phyloP scores from a whole-genome alignment of 2,797 vertebrate species.

The Picus viridis region DNA sequence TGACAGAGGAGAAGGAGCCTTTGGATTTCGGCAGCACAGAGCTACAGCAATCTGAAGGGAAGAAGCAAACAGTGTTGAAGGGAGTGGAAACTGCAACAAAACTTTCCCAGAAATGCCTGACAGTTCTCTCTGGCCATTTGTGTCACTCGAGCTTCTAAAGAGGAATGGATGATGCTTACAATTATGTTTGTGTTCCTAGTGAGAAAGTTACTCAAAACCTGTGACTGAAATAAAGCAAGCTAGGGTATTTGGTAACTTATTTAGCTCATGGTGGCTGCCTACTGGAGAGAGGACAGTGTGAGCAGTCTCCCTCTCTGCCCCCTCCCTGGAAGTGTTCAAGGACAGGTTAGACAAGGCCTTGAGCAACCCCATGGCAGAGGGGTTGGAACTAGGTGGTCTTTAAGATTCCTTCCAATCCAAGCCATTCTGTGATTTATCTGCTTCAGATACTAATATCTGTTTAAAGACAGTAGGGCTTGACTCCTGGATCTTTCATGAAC shows the following conservation, averaged over 20 bases:
- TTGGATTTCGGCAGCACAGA: slow-evolving; percentile 56
- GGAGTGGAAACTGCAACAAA: not conserved
- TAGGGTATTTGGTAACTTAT: not conserved
- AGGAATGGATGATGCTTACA: not conserved
- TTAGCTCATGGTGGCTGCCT: too few relatives aligned
- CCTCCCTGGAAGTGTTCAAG: too few relatives aligned
- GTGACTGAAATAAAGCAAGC: not conserved
- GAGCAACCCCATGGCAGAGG: too few relatives aligned
- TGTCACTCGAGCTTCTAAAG: not conserved
- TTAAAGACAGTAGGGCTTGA: not conserved
- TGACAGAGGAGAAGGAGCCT: slow-evolving; percentile 57
- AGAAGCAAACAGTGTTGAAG: slow-evolving; percentile 26
- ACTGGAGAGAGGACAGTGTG: too few relatives aligned
- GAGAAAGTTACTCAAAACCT: not conserved
- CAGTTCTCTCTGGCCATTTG: not conserved
- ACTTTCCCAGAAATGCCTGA: not conserved
- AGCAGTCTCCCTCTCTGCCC: too few relatives aligned
- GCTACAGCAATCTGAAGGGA: slow-evolving; percentile 65
- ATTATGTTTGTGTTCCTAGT: not conserved
- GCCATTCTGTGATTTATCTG: not conserved
- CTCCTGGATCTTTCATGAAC: not conserved
- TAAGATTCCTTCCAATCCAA: too few relatives aligned
- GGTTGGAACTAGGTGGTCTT: too few relatives aligned
- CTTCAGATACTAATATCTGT: not conserved
- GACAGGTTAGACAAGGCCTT: too few relatives aligned